Conservation (phyloP, 2,888 invertebrate species). For the Phortica magna region DNA sequence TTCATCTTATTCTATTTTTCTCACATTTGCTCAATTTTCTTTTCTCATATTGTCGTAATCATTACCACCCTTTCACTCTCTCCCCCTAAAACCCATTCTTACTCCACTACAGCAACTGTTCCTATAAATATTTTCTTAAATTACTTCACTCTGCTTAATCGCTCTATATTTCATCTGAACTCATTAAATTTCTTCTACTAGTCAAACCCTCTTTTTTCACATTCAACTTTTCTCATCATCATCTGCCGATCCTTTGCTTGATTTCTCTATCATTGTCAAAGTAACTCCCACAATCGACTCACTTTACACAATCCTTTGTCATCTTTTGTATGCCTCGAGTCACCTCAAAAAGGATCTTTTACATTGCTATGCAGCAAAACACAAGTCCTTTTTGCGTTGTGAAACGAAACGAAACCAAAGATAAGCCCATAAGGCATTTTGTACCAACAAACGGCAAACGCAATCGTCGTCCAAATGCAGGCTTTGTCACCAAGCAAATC, state of each 20-base stretch:
- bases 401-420: background rate
- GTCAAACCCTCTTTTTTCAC: no score
- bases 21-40: no score
- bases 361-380: background rate
- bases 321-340: background rate
- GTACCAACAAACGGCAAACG: background rate
- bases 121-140: no score
- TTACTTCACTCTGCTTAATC: no score
- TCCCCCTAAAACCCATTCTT: no score
- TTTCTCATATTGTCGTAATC: no score
- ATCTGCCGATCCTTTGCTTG: background rate
- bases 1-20: no score
- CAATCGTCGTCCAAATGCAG: background rate
- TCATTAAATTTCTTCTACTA: no score
- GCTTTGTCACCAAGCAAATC: background rate
- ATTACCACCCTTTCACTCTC: no score
- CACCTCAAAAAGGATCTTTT: background rate
- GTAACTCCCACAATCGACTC: background rate
- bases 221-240: no score
- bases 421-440: slow-evolving; percentile 3
- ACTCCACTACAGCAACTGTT: no score
- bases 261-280: background rate
- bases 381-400: background rate
- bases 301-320: background rate
- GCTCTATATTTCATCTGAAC: no score